Conservation (phyloP, 2,797 vertebrate species). For the Danio tinwini region DNA sequence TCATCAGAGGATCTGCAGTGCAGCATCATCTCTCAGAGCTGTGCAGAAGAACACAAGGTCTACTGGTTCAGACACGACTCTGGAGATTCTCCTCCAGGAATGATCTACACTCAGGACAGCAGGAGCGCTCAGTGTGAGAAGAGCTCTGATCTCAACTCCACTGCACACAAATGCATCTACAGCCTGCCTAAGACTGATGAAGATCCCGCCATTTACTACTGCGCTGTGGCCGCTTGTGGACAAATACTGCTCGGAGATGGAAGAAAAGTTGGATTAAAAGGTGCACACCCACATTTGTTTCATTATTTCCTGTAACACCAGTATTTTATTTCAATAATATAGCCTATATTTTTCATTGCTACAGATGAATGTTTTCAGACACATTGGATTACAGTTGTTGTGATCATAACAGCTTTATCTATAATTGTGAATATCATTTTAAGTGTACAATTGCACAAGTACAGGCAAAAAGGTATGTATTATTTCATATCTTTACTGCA, state of each 20-base stretch:
- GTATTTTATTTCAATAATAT: neutral
- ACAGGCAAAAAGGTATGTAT: neutral
- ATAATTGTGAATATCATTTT: too few species aligned
- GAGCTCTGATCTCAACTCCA: neutral
- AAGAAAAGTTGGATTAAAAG: too few species aligned
- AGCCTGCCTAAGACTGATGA: constrained; percentile 59
- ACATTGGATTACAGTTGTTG: neutral
- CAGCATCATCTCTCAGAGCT: constrained; percentile 48
- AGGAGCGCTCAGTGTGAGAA: constrained; percentile 52
- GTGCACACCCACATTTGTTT: too few species aligned
- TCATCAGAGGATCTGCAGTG: constrained; percentile 59
- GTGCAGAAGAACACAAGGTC: constrained; percentile 56
- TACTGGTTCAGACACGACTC: constrained; percentile 55
- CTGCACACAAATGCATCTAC: constrained; percentile 60
- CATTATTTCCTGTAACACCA: too few species aligned
- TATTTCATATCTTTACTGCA: neutral
- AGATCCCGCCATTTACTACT: constrained; percentile 65
- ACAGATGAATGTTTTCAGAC: constrained; percentile 2
- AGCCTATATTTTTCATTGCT: neutral
- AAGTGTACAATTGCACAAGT: too few species aligned
- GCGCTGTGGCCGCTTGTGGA: constrained; percentile 65
- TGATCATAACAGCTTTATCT: neutral
- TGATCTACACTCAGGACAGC: constrained; percentile 48
- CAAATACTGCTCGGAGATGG: neutral
- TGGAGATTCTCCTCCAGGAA: constrained; percentile 50